Evolutionary conservation across 2,113 vertebrate species (phyloP), one percentile per base, ranked within the genome.

Genomic region (Equus quagga): DNA sequence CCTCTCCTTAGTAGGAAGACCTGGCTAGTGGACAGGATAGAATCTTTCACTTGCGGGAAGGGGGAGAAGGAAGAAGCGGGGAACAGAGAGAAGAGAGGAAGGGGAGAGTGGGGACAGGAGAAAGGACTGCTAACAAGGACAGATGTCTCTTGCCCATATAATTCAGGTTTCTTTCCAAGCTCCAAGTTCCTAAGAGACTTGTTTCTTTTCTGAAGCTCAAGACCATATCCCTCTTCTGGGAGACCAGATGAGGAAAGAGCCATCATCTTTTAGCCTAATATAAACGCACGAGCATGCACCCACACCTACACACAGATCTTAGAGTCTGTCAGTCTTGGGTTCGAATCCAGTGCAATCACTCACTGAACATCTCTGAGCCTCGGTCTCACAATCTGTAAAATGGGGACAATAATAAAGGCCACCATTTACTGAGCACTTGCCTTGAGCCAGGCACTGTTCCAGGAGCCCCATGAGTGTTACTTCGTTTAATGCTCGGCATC

Each of bases 201-300:
- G 51, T 84, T 89, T 89, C 28, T 56, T 69, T 95, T 72, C 44
- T 46, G 46, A 41, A 82, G 36, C 19, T 70, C 44, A 83, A 94
- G 64, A 62, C 51, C 8, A 28, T 12, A n/a, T 73, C 12, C 26
- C 41, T 62, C 24, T 87, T 82, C 41, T 28, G 36, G 23, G 10
- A 12, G 58, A 65, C 9, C 8, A 31, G 54, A 36, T 10, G 26
- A 44, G 23, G 41, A 65, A 58, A 65, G 44, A 58, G 36, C 51
- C 23, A 21, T 13, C 0, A 3, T 24, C 62, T 46, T 81, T n/a
- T 21, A 80, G 21, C 14, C 67, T n/a, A 73, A 18, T 26, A 31
- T 26, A 85, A 65, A 69, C 26, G 46, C 26, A 5, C 0, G 0
- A 12, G 28, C 0, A 33, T 1, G 3, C 3, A 54, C 12, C 46